Base-by-base conservation (phyloP, 2,888 invertebrate species). In the Protodeltote pygarga region DNA sequence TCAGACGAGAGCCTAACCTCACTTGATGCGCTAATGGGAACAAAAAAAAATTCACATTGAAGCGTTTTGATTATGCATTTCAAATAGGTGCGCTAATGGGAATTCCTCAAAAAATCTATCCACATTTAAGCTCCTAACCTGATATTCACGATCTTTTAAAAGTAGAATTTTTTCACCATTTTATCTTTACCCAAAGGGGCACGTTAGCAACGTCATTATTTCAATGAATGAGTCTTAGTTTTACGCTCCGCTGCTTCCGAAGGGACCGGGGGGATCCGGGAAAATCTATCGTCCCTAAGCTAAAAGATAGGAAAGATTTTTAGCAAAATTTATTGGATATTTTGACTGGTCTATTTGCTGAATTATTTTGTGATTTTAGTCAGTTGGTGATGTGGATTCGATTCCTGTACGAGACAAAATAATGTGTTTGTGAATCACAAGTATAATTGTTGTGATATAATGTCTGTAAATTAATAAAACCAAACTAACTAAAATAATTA, bases 171-270 rank as follows among this genome's bases (percentile, higher is more conserved):
- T 47, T 65, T 44, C 14, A 2, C 28, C 21, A 34, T 45, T 57
- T 45, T 27, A 33, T 37, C 9, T 27, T 20, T 23, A 15, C 8
- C 19, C 21, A 9, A 29, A 28, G 17, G 45, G 32, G 28, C 44
- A 49, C 49, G 66, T 70, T 62, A 71, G 72, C 72, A 63, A 51
- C 71, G 78, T 81, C 82, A 77, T 81, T 80, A 80, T 75, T 73
- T 75, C 73, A 77, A 77, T 77, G 77, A 79, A 80, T 74, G 80
- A 78, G 69, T 79, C 73, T 77, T 73, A 72, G 71, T 76, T 79
- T 79, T 68, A 63, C 63, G 67, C 64, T 70, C 28, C 55, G 60
- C 62, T 65, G 67, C 70, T 75, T 75, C 73, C 65, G 62, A 69
- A 75, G 62, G 67, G 63, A 66, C 51, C 44, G 49, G 55, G 60